These are phyloP conservation scores for Drosophila punjabiensis DNA, from an alignment of 1,140 invertebrate genomes.

Conservation along the genomic window DNA sequence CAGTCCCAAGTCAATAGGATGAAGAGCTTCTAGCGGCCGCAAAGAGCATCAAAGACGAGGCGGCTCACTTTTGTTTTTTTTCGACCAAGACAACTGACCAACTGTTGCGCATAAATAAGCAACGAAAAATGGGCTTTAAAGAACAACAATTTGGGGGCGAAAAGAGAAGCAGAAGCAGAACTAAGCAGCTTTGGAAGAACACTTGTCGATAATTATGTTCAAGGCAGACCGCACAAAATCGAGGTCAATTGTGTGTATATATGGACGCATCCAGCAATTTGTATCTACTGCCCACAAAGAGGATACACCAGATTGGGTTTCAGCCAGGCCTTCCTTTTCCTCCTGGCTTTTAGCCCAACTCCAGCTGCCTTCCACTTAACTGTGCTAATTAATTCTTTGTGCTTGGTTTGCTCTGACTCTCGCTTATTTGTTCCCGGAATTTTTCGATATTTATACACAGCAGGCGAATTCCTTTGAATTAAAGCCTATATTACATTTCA, in stretches of 20 bases:
- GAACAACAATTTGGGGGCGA: conserved; percentile 21
- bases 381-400: conserved; percentile 61
- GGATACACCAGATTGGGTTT: conserved; percentile 41
- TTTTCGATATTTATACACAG: conserved; percentile 6
- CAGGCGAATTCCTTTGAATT: conserved; percentile 9
- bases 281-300: conserved; percentile 14
- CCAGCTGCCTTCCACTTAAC: conserved; percentile 37
- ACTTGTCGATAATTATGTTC: conserved; percentile 67
- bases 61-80: conserved; percentile 49
- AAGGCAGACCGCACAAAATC: conserved; percentile 62
- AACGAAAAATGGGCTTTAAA: conserved; percentile 52
- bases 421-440: conserved; percentile 27
- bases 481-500: conserved; percentile 19
- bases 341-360: background rate
- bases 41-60: conserved; percentile 36
- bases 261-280: conserved; percentile 29
- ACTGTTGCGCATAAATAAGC: conserved; percentile 79
- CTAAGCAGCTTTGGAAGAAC: conserved; percentile 49
- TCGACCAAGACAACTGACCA: conserved; percentile 50
- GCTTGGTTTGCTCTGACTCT: conserved; percentile 24
- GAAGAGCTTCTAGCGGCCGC: background rate
- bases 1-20: conserved; percentile 21
- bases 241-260: conserved; percentile 61
- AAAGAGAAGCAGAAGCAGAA: conserved; percentile 29
- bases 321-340: background rate